Conservation (phyloP, 2,888 invertebrate species). For the Matsumyia berberina region DNA sequence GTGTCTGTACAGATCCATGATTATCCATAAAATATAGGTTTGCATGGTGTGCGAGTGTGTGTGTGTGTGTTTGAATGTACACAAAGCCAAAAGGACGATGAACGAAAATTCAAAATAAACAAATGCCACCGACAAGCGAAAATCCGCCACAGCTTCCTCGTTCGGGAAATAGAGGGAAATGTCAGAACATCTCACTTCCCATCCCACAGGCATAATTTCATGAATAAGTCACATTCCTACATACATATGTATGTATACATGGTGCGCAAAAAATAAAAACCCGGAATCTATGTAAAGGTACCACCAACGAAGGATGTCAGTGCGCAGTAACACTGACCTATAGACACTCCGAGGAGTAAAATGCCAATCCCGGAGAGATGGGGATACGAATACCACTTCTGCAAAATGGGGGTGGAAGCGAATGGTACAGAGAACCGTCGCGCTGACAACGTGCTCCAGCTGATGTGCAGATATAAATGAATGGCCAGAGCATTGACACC, state of each 20-base stretch:
- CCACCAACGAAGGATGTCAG: slow-evolving; percentile 45
- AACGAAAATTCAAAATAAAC: slow-evolving; percentile 65
- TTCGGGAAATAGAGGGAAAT: slow-evolving; percentile 65
- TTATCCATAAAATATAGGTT: slow-evolving; percentile 30
- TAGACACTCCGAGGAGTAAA: slow-evolving; percentile 48
- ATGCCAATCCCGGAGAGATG: slow-evolving; percentile 44
- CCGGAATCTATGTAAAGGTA: slow-evolving; percentile 46
- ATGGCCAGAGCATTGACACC: slow-evolving; percentile 45
- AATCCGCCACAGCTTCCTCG: slow-evolving; percentile 54
- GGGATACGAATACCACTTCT: slow-evolving; percentile 4
- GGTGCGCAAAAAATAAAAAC: slow-evolving; percentile 9
- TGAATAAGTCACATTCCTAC: slow-evolving; percentile 56
- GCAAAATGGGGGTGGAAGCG: slow-evolving; percentile 7
- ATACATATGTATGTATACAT: not conserved
- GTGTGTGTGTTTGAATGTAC: not conserved
- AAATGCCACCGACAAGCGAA: slow-evolving; percentile 22
- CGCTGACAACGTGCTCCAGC: slow-evolving; percentile 55
- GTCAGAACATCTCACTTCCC: slow-evolving; percentile 61
- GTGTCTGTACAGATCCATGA: slow-evolving; percentile 2
- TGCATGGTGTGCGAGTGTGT: slow-evolving; percentile 5
- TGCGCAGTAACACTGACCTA: slow-evolving; percentile 76
- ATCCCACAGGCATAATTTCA: slow-evolving; percentile 23
- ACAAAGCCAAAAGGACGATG: slow-evolving; percentile 32
- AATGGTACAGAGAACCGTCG: slow-evolving; percentile 19
- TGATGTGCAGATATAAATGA: slow-evolving; percentile 31